phyloP scores from a whole-genome alignment of 2,113 vertebrate genomes.

The Mystacornis crossleyi region DNA sequence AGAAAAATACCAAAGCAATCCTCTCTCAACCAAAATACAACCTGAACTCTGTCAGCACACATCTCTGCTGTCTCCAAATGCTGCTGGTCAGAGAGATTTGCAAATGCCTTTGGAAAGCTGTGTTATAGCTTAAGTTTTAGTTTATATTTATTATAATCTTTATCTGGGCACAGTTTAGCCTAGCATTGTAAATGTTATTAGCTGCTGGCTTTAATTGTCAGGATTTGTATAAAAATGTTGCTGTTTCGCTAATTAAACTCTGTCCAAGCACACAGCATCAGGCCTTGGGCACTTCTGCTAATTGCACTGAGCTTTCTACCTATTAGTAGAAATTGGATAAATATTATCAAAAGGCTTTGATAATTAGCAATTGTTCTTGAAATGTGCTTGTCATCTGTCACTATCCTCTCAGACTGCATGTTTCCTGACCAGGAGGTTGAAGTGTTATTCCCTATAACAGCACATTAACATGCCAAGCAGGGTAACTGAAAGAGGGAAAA shows the following conservation, averaged over 20 bases:
- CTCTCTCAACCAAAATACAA: not conserved
- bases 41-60: not conserved
- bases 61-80: not conserved
- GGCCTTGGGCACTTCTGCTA: not conserved
- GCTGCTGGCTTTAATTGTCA: constrained; percentile 7
- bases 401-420: not conserved
- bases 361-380: not conserved
- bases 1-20: not conserved
- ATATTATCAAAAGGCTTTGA: not conserved
- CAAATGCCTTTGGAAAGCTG: not conserved
- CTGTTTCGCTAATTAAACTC: not conserved
- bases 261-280: not conserved
- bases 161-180: not conserved
- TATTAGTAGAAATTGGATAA: constrained; percentile 23
- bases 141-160: not conserved
- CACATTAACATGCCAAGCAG: not conserved
- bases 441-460: not conserved
- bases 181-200: not conserved
- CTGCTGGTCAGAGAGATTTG: not conserved
- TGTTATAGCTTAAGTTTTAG: not conserved
- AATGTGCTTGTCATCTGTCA: not conserved
- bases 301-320: constrained; percentile 7
- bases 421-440: not conserved
- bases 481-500: not conserved
- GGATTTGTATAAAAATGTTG: not conserved